Evolutionary conservation across 2,113 vertebrate species (phyloP).

Genomic region (Plestiodon gilberti): DNA sequence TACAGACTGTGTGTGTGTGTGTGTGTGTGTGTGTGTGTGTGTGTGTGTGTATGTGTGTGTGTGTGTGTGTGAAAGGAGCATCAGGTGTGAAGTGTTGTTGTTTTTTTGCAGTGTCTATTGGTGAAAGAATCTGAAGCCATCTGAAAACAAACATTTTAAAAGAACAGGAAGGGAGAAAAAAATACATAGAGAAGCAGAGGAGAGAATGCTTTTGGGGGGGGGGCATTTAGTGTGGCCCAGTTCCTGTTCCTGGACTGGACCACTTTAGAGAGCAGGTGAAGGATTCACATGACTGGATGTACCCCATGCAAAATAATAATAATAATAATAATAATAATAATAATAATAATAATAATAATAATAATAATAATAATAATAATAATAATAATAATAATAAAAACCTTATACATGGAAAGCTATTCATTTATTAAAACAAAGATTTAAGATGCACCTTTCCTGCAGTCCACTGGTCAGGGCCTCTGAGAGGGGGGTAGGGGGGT

Average conservation of each 20-base stretch:
- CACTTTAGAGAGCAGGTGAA: background rate
- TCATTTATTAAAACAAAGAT: conserved; percentile 13
- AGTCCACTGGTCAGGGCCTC: too few relatives aligned
- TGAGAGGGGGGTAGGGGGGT: too few relatives aligned
- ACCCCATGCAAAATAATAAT: too few relatives aligned
- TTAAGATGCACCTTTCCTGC: too few relatives aligned
- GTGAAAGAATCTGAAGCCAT: background rate
- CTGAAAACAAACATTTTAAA: background rate
- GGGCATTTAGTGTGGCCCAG: conserved; percentile 43
- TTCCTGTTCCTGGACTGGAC: too few relatives aligned
- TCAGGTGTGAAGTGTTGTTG: conserved; percentile 35
- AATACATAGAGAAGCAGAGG: conserved; percentile 33
- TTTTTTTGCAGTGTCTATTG: conserved; percentile 50
- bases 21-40: conserved; percentile 28
- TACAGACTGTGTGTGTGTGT: conserved; percentile 46
- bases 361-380: too few relatives aligned
- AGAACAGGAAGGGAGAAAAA: conserved; percentile 19
- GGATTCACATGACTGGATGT: background rate
- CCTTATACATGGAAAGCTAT: conserved; percentile 36
- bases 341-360: too few relatives aligned
- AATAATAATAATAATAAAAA: conserved; percentile 51
- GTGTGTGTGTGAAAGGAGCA: conserved; percentile 7
- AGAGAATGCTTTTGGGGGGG: conserved; percentile 48
- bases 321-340: too few relatives aligned
- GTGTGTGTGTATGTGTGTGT: conserved; percentile 21